Base-by-base conservation (phyloP, 1,140 invertebrate genomes). In the Aphaenogaster rudis region DNA sequence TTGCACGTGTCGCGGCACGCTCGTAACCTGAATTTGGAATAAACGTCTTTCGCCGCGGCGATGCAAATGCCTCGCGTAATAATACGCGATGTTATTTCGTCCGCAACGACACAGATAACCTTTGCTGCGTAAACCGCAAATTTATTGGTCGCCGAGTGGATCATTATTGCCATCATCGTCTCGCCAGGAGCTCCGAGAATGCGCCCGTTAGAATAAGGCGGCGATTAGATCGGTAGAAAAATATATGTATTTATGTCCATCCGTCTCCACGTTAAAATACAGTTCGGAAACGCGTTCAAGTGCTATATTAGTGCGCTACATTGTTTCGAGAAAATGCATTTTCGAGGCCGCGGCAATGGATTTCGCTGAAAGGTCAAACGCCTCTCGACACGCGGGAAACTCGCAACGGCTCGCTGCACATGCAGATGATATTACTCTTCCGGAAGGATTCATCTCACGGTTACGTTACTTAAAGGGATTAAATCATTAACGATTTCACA, bases 111-210 rank as follows among this genome's bases (percentile, higher is more conserved):
- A 69, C 54, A 66, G 57, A 76, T 90, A 90, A 90, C 88, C 89
- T 90, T 90, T 90, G 52, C 85, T 86, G 48, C 63, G 50, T 72
- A 82, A 72, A 67, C 79, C 72, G 80, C 69, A 86, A 90, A 90
- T 90, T 90, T 90, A 90, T 90, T 54, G 72, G 48, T 57, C 86
- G 67, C 79, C 66, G 72, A 61, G 61, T 59, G 42, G 52, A 88
- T 89, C 66, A 15, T 50, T 5, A 63, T 63, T 28, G 13, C 11
- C 61, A 21, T 3, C 33, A 9, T 28, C n/a, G 13, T 42, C 52
- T 66, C 61, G 42, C 42, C 8, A 17, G 36, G 6, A 66, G 11
- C 13, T 36, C 17, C 48, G 64, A 54, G n/a, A 33, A 39, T 21
- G 17, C 67, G 52, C 8, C 7, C 6, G 21, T 66, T 42, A 28